These are phyloP conservation scores for Campoplex capitator DNA, from an alignment of 2,888 invertebrate genomes.

Conservation along the genomic window DNA sequence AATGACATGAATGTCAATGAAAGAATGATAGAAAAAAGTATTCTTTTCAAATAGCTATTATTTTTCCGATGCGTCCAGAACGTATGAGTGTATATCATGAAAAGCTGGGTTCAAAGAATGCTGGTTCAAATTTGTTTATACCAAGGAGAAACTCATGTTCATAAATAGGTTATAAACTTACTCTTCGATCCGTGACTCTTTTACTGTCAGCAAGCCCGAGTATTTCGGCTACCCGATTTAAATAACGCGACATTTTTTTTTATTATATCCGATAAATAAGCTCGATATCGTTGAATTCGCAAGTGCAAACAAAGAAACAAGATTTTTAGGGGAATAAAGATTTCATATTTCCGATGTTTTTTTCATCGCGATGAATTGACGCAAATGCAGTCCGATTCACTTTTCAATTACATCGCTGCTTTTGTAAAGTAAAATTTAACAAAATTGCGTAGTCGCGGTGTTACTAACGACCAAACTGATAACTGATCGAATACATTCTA, in stretches of 20 bases:
- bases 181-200: conserved; percentile 72
- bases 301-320: conserved; percentile 5
- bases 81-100: background rate
- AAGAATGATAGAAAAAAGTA: background rate
- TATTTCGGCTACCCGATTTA: conserved; percentile 67
- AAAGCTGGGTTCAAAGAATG: background rate
- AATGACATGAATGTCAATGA: background rate
- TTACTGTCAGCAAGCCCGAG: conserved; percentile 70
- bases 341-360: background rate
- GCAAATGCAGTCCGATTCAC: background rate
- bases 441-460: background rate
- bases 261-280: background rate
- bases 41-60: background rate
- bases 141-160: background rate
- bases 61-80: background rate
- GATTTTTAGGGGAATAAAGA: background rate
- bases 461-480: background rate
- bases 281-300: background rate
- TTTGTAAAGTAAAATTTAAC: background rate
- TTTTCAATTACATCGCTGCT: background rate
- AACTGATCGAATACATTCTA: background rate
- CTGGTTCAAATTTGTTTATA: background rate
- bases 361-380: background rate
- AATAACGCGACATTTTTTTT: conserved; percentile 70
- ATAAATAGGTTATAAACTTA: conserved; percentile 62